Base-by-base conservation (phyloP, 1,140 invertebrate species). In the Camponotus pennsylvanicus region DNA sequence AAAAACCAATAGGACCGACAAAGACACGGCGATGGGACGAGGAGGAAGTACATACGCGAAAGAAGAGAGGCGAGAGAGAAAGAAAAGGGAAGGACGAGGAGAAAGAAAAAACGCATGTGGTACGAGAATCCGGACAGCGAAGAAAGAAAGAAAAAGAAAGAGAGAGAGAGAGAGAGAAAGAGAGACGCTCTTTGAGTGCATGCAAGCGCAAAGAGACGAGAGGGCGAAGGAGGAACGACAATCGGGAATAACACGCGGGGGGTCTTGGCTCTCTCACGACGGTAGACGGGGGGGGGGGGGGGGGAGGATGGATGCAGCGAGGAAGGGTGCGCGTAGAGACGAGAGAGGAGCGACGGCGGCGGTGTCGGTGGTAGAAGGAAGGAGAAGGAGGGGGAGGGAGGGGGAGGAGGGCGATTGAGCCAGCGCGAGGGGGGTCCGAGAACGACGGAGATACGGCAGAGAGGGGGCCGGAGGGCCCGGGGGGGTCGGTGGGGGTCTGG, bases 181-280 rank as follows among this genome's bases (percentile, higher is more conserved):
- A 75, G 45, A 40, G n/a, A 83, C 57, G 66, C 49, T 45, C 42
- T 45, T 45, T 11, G 64, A 11, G 57, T 37, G 64, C 27, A 21
- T 71, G 79, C 70, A 15, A 27, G 40, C 64, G 64, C 61, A 73
- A 63, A 67, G 66, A 77, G 66, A 73, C 37, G 64, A 66, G 59
- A 63, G 87, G 70, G 40, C 78, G 59, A 69, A 69, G 86, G 86
- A 71, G 55, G 55, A 79, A 85, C 77, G 88, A 86, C 79, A 85
- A 91, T 90, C 90, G 88, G 63, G 90, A 93, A 93, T 88, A 92
- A 91, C 87, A 93, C 88, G 92, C 91, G 90, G 91, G 90, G 91
- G 92, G 92, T 92, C 89, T 87, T 89, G 85, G 89, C 87, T 90
- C 89, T 89, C 32, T 69, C 61, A 40, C 55, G 42, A 49, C 18